These are phyloP conservation scores for Montipora foliosa DNA, from an alignment of 64 coral and sea anemone genomes.

Conservation along the genomic window DNA sequence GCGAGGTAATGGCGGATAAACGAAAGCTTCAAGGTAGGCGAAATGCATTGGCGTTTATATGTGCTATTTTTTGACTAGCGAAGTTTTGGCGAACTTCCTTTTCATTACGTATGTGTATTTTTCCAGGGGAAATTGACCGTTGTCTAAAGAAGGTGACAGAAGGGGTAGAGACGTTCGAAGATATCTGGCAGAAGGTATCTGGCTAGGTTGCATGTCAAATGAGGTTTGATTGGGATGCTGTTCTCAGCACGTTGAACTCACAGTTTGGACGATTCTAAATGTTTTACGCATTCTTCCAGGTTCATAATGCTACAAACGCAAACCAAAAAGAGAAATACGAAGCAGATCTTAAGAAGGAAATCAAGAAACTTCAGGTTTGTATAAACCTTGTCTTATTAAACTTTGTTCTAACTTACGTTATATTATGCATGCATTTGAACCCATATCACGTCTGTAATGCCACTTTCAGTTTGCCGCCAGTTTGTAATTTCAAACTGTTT, in stretches of 20 bases:
- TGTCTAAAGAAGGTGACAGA: constrained; percentile 98
- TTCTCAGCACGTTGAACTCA: constrained; percentile 75
- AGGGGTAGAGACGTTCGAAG: constrained; percentile 99
- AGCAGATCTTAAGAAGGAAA: constrained; percentile 99
- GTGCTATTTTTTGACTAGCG: constrained; percentile 75
- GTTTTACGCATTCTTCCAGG: constrained; percentile 70
- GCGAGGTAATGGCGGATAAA: constrained; percentile 99
- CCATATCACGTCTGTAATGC: background rate
- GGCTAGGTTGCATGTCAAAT: constrained; percentile 58
- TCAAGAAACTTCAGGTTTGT: constrained; percentile 98
- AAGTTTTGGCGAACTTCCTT: constrained; percentile 37
- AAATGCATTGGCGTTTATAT: constrained; percentile 64
- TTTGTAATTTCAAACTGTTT: constrained; percentile 40
- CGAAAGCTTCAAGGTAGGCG: constrained; percentile 99
- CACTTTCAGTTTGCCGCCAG: constrained; percentile 42
- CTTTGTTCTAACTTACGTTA: constrained; percentile 27
- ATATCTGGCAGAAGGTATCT: constrained; percentile 99
- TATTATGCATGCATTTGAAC: constrained; percentile 3
- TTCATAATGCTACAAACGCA: constrained; percentile 98
- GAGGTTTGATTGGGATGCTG: constrained; percentile 70
- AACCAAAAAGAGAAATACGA: constrained; percentile 99
- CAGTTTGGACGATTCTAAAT: constrained; percentile 69
- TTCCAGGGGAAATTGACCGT: constrained; percentile 98
- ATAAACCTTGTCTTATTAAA: background rate
- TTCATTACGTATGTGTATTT: constrained; percentile 19